A percentile compares a stretch with the other conserved stretches of the same genome.
Conservation (phyloP, 2,888 invertebrate genomes). For the Candidula unifasciata region DNA sequence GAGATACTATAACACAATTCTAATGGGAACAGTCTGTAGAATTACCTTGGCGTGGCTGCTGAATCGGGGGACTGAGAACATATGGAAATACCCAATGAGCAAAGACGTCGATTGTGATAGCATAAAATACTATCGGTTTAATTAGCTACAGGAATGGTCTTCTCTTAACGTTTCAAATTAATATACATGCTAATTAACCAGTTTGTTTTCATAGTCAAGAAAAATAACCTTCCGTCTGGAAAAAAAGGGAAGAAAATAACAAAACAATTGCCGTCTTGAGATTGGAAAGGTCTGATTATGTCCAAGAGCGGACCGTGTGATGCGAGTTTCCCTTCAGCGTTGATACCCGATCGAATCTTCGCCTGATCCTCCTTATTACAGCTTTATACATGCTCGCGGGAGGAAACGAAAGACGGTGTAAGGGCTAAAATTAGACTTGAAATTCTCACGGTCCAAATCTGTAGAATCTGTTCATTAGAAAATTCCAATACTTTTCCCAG, state of each 20-base stretch:
- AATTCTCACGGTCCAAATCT: constrained; percentile 10
- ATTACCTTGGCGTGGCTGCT: too few relatives aligned
- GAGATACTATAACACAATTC: too few relatives aligned
- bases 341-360: neutral
- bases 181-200: too few relatives aligned
- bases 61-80: too few relatives aligned
- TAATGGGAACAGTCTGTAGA: too few relatives aligned
- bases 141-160: too few relatives aligned
- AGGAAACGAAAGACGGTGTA: neutral
- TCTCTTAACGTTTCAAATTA: too few relatives aligned
- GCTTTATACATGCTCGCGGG: constrained; percentile 16
- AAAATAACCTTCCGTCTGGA: too few relatives aligned
- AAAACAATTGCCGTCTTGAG: neutral
- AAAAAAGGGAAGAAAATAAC: neutral
- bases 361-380: neutral
- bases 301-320: neutral
- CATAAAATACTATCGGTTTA: too few relatives aligned
- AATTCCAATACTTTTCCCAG: neutral
- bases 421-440: neutral
- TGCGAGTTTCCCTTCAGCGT: neutral
- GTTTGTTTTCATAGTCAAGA: too few relatives aligned
- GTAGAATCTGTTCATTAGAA: constrained; percentile 2
- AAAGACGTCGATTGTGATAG: too few relatives aligned
- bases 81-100: too few relatives aligned
- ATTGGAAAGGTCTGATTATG: neutral